Evolutionary conservation across 2,113 vertebrate genomes (phyloP), one percentile per base, ranked within the genome.

Genomic region (Pyrgilauda ruficollis): DNA sequence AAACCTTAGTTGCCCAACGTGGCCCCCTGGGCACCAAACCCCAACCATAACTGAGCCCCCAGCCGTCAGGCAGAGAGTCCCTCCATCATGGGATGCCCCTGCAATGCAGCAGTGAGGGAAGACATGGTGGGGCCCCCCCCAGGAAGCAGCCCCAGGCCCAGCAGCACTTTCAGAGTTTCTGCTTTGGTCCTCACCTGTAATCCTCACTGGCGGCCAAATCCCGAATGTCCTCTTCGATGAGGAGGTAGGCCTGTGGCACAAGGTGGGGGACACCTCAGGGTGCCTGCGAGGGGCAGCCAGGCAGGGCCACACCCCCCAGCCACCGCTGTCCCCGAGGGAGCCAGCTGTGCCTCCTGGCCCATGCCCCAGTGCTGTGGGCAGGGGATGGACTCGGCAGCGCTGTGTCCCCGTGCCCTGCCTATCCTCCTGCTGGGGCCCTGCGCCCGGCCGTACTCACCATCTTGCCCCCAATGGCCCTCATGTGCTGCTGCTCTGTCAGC

Each of bases 391-490:
- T 28, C 0, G 52, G 77, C 31, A 50, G 68, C 6, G 9, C 70
- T 4, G 41, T 31, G 78, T 46, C 41, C 39, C 46, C 28, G 0
- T 0, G 0, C 53, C 31, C 47, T 77, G 90, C 69, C 72, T 49
- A 18, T 44, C 52, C 69, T 86, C 58, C 59, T 61, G 85, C 0
- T 41, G 9, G 49, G 72, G 79, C 88, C 41, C 44, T 39, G 23
- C 9, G 22, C 62, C 69, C 15, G 0, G 39, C 15, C 15, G 15
- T 84, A 97, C 98, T 99, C 97, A 99, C 99, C 99, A 99, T 99
- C 97, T 99, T 99, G n/a, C 99, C 99, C 72, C 99, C 99, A 1
- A 99, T 99, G 14, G 99, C 99, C 93, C 99, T 98, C 99, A 99
- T 99, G 97, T 99, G 99, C 84, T 99, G 99, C 94, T 98, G 98